These are phyloP conservation scores for Microtus montanus DNA, from an alignment of 2,113 vertebrate species.

Conservation along the genomic window DNA sequence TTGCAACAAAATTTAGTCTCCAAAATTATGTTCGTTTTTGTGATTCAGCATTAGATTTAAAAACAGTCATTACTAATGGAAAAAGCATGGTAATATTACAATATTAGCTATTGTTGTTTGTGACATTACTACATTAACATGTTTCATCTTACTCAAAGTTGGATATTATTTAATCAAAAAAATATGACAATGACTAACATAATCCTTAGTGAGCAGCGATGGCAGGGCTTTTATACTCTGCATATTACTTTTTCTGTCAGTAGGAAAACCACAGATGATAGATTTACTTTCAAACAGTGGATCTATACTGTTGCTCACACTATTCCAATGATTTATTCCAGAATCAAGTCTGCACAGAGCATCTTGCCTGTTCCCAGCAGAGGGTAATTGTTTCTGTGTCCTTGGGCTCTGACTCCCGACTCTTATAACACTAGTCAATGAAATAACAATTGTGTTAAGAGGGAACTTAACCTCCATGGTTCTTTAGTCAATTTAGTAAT, in stretches of 20 bases:
- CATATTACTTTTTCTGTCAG: background rate
- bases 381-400: conserved; percentile 33
- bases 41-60: background rate
- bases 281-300: background rate
- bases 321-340: conserved; percentile 48
- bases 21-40: background rate
- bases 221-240: background rate
- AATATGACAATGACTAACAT: background rate
- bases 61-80: background rate
- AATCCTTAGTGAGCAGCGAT: background rate
- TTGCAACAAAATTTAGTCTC: background rate
- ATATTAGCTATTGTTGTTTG: background rate
- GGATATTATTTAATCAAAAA: background rate
- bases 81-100: background rate
- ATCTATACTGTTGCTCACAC: background rate
- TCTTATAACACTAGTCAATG: conserved; percentile 55
- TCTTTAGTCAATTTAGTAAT: conserved; percentile 52
- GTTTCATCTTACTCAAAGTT: background rate
- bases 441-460: conserved; percentile 58
- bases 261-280: background rate
- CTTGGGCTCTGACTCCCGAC: conserved; percentile 26
- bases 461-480: background rate
- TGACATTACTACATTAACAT: background rate
- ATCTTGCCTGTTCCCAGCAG: background rate
- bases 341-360: conserved; percentile 27